Evolutionary conservation across 2,113 vertebrate species (phyloP).

Genomic region (Apteryx owenii): DNA sequence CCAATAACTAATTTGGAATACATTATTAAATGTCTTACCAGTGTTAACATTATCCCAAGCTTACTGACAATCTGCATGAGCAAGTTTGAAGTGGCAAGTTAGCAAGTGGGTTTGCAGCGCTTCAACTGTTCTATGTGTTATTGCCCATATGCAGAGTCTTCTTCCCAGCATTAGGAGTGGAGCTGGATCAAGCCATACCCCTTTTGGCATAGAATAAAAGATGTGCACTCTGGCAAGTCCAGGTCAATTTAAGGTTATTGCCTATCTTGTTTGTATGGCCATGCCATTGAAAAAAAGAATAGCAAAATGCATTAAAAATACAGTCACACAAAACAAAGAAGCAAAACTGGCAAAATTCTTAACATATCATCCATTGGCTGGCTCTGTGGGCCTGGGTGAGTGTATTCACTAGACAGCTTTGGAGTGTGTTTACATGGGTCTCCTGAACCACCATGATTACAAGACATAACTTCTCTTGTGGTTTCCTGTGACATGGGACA

Average conservation of each 20-base stretch:
- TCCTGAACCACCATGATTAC: background rate
- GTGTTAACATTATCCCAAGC: background rate
- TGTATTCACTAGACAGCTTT: background rate
- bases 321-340: background rate
- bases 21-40: conserved; percentile 15
- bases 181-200: background rate
- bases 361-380: background rate
- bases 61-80: background rate
- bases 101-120: background rate
- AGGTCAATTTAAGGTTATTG: background rate
- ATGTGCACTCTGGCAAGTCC: background rate
- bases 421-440: background rate
- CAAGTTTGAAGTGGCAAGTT: background rate
- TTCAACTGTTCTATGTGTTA: background rate
- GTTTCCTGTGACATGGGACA: background rate
- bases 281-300: background rate
- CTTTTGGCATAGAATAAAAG: background rate
- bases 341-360: background rate
- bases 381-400: background rate
- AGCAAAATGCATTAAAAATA: background rate
- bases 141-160: background rate
- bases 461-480: no score
- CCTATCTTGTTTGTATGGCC: background rate
- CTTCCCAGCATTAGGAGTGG: background rate
- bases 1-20: background rate